Evolutionary conservation across 2,113 vertebrate genomes (phyloP), one percentile per base, ranked within the genome.

Genomic region (Scatophagus argus): DNA sequence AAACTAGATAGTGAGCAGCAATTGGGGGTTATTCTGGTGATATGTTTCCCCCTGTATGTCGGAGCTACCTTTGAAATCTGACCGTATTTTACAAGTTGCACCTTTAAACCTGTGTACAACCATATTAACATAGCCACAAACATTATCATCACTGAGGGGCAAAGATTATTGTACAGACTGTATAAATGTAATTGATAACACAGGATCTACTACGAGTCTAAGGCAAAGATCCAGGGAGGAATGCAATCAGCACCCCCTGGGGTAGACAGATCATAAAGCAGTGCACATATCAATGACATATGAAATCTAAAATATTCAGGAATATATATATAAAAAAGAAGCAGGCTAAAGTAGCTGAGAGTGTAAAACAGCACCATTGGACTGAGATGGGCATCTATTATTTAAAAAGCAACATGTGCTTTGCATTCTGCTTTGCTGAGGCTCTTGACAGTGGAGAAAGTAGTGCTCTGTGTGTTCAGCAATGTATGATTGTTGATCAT

Each of bases 311-410:
- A 65, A 34, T 6, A 81, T 84, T 58, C 5, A 52, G 31, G 43
- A 25, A 31, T 58, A 32, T 32, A 55, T n/a, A 55, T n/a, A 16
- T 8, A 41, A 34, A 32, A 43, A n/a, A 38, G n/a, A 51, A 8
- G 4, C 31, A n/a, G 12, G 36, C 9, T 44, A 11, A 19, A 64
- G 56, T 21, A 56, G 47, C 51, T 17, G 36, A 79, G 59, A 27
- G 16, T 13, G 3, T 17, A 27, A 34, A 69, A 29, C 55, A 63
- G 29, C 49, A 46, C 9, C 64, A 68, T 61, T 73, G 47, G 23
- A 72, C 55, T 63, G 39, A 75, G 52, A 65, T 74, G 54, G 52
- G 27, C 65, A 67, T 73, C 46, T 68, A 38, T 81, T 68, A 85
- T 81, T 77, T 68, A 58, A 71, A 70, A 76, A 56, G 11, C 31